Conservation (phyloP, 2,113 vertebrate species). For the Numida meleagris region DNA sequence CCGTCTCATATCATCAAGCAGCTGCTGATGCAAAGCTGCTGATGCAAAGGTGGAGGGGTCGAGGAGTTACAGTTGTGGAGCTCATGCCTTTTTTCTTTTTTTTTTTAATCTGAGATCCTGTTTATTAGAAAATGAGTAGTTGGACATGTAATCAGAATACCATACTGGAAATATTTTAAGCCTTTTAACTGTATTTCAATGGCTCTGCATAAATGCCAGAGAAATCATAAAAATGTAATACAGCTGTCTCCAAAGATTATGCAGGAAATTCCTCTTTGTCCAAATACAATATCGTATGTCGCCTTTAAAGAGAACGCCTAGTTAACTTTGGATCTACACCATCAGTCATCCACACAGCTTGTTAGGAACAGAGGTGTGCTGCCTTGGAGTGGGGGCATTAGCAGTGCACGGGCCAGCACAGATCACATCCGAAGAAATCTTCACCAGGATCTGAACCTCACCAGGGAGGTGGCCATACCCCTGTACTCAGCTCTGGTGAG, state of each 20-base stretch:
- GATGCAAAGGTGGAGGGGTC: background rate
- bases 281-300: background rate
- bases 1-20: background rate
- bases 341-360: background rate
- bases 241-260: background rate
- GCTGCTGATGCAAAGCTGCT: background rate
- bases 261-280: constrained; percentile 20
- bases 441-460: no score
- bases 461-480: no score
- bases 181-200: background rate
- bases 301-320: background rate
- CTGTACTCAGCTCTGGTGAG: no score
- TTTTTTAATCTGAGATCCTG: background rate
- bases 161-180: background rate
- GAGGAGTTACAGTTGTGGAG: background rate
- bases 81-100: background rate
- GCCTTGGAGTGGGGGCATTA: background rate
- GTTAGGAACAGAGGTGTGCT: background rate
- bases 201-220: background rate
- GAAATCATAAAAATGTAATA: constrained; percentile 6
- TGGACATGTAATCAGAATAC: background rate
- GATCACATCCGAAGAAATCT: background rate
- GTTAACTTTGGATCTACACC: constrained; percentile 8
- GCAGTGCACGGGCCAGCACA: background rate
- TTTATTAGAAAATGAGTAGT: background rate